Percentiles rank a stretch among this genome's conserved stretches.
phyloP scores from a whole-genome alignment of 2,113 vertebrate genomes.

The Misgurnus anguillicaudatus region DNA sequence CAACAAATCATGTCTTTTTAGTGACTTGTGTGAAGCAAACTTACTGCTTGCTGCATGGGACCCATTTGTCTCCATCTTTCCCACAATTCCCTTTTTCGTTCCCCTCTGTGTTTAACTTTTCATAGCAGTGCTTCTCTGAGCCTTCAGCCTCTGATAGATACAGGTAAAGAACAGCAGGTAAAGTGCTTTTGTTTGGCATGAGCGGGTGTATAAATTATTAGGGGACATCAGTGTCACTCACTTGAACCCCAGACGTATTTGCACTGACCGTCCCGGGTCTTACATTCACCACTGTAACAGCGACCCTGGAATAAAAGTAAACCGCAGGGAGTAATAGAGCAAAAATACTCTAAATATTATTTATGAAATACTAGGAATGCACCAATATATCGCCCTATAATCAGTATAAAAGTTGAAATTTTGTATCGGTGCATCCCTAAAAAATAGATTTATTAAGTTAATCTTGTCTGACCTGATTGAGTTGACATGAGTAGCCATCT shows the following conservation, averaged over 20 bases:
- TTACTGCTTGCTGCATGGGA: constrained; percentile 99
- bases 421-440: too few relatives aligned
- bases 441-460: too few relatives aligned
- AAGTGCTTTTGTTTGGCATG: background rate
- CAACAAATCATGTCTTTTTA: background rate
- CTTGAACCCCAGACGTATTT: constrained; percentile 97
- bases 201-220: background rate
- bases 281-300: constrained; percentile 96
- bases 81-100: constrained; percentile 98
- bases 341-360: background rate
- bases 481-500: constrained; percentile 92
- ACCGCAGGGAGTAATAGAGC: background rate
- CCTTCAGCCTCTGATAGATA: constrained; percentile 82
- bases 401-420: too few relatives aligned
- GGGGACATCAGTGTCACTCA: constrained; percentile 70
- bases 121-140: constrained; percentile 98
- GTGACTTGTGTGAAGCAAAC: constrained; percentile 50
- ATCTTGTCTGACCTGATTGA: constrained; percentile 83
- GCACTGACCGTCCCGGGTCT: constrained; percentile 96
- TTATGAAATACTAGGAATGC: too few relatives aligned
- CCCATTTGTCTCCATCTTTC: constrained; percentile 90
- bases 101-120: constrained; percentile 97
- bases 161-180: background rate
- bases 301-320: constrained; percentile 79
- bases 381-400: too few relatives aligned